Base-by-base conservation (phyloP, 2,797 vertebrate genomes). In the Huso huso region DNA sequence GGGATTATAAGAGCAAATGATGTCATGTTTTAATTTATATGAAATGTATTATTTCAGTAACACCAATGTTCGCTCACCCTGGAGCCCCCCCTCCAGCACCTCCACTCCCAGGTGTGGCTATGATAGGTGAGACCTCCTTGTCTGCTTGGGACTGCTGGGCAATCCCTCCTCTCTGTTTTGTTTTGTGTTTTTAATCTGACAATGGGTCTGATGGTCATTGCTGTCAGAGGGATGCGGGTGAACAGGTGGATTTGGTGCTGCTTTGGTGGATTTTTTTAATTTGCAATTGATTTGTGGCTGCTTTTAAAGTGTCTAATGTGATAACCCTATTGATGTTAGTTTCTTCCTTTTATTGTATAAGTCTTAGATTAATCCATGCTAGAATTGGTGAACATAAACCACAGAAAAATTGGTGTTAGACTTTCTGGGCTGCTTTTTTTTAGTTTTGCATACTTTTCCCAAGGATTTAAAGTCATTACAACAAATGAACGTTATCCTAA, bases 71-170 rank as follows among this genome's bases (percentile, higher is more conserved):
- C 72, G 83, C 88, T 84, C 84, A 83, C 81, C 84, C 82, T 0
- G 81, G 83, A 62, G 83, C 81, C 0, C 82, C 84, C 58, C 75
- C 77, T 37, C 69, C 79, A 10, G 67, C 78, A 63, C 80, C 79
- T 65, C 75, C 77, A 62, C 75, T 80, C 71, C 75, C 75, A 0
- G 83, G 79, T 61, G 80, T 81, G 2, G 75, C 87, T 79, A 77
- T 85, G 73, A 72, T 90, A 94, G 93, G 93, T 95, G 93, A 97
- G 94, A 90, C 77, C 67, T 74, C 70, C 75, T 57, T 77, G 69
- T 69, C 67, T 71, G 48, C 72, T 70, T 62, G 65, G 8, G 53
- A 3, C 23, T 37, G 23, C 23, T 37, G 23, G 23, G 23, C 2
- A 37, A 37, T 37, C 23, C 23, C 23, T 37, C 23, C 23, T 18